A percentile compares a stretch with the other conserved stretches of the same genome.
These are phyloP conservation scores for Ficedula albicollis DNA, from an alignment of 2,797 vertebrate genomes.

Conservation along the genomic window DNA sequence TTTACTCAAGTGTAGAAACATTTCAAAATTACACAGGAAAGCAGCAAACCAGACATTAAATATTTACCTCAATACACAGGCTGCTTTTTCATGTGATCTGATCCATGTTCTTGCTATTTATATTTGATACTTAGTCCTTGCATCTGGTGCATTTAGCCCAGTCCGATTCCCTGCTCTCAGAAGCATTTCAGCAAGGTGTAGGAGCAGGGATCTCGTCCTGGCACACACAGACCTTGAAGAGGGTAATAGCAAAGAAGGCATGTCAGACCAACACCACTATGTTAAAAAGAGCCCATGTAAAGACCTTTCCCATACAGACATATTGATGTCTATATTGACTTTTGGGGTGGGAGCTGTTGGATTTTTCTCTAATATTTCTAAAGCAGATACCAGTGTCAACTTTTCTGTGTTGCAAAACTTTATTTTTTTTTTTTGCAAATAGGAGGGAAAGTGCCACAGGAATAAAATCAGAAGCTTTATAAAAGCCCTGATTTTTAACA, in stretches of 20 bases:
- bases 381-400: neutral
- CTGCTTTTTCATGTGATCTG: neutral
- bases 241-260: neutral
- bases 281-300: neutral
- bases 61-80: neutral
- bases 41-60: neutral
- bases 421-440: neutral
- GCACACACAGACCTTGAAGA: neutral
- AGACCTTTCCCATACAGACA: neutral
- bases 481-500: neutral
- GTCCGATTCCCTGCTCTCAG: neutral
- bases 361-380: neutral
- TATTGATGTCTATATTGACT: neutral
- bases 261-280: neutral
- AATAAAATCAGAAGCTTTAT: neutral
- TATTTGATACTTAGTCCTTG: neutral
- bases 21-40: neutral
- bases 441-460: neutral
- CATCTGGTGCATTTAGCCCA: neutral
- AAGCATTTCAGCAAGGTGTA: neutral
- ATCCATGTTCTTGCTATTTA: neutral
- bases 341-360: neutral
- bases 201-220: neutral
- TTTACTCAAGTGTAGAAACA: neutral
- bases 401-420: neutral